Evolutionary conservation across 2,888 invertebrate genomes (phyloP).

Genomic region (Nematopogon swammerdamellus): DNA sequence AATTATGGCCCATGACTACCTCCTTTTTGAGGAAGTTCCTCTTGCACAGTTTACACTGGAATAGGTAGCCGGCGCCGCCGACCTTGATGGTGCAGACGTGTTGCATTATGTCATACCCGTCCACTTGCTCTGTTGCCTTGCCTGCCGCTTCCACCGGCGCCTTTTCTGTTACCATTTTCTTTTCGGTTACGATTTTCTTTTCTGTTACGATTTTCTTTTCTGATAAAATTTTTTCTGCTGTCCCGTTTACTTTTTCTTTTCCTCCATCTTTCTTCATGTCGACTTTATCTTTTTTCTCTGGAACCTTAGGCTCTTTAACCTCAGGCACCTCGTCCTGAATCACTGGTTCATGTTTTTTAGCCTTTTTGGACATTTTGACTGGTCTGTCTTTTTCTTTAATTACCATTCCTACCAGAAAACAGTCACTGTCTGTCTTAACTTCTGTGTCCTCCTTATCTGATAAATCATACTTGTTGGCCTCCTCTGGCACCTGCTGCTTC

Average conservation of each 20-base stretch:
- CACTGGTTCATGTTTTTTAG: not conserved
- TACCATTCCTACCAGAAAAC: not conserved
- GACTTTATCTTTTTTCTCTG: not conserved
- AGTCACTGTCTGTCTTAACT: too few relatives aligned
- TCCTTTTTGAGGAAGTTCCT: constrained; percentile 43
- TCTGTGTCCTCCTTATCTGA: too few relatives aligned
- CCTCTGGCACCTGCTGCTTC: too few relatives aligned
- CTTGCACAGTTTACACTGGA: constrained; percentile 44
- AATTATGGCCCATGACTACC: constrained; percentile 35
- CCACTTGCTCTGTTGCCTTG: constrained; percentile 12
- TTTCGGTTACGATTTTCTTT: too few relatives aligned
- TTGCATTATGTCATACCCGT: constrained; percentile 35
- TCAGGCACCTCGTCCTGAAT: not conserved
- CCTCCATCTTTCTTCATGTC: too few relatives aligned
- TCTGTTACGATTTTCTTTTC: too few relatives aligned
- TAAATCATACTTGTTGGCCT: too few relatives aligned
- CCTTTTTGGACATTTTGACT: not conserved
- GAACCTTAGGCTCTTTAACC: not conserved
- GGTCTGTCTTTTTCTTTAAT: not conserved
- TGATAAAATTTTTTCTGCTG: not conserved
- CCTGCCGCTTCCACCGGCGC: too few relatives aligned
- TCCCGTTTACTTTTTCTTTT: not conserved
- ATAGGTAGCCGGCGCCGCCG: constrained; percentile 41
- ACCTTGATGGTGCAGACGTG: constrained; percentile 44
- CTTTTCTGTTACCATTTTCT: too few relatives aligned